Base-by-base conservation (phyloP, 2,888 invertebrate genomes). In the Anagyrus pseudococci region DNA sequence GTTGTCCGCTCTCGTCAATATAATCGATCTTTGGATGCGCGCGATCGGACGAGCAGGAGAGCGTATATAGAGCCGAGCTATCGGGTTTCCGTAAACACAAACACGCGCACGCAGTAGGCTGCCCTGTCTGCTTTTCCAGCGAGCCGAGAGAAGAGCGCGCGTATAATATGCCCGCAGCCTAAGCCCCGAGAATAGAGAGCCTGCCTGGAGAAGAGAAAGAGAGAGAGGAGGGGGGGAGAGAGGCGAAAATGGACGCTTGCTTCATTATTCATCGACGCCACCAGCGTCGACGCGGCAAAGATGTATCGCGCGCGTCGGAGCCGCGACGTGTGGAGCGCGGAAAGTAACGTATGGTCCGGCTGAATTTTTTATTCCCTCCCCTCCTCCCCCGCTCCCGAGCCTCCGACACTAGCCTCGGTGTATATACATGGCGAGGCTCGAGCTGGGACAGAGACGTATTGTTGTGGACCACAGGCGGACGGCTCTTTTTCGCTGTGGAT, bases 81-180 rank as follows among this genome's bases (percentile, higher is more conserved):
- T 59, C 59, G 47, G 59, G 47, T 59, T 59, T 59, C 59, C 53
- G 47, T 53, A 59, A 59, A 59, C 59, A 59, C 59, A 52, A 59
- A 59, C 53, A 49, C 29, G 20, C 17, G 20, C 7, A 17, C 52
- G 40, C 20, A 4, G 23, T 10, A 10, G 29, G 29, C 6, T 10
- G 29, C n/a, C n/a, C n/a, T n/a, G n/a, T n/a, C n/a, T n/a, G n/a
- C n/a, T n/a, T n/a, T n/a, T n/a, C n/a, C n/a, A n/a, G n/a, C 58
- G 48, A 17, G n/a, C n/a, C 10, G 2, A 33, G n/a, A n/a, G n/a
- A n/a, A n/a, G n/a, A n/a, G n/a, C 40, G 57, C 20, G 37, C 25
- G 37, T 58, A 52, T 46, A 58, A 58, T 52, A 58, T 22, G 19
- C 52, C 40, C 19, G 2, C 40, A 20, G 23, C 22, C 29, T 29